Evolutionary conservation across 2,888 invertebrate genomes (phyloP), one percentile per base, ranked within the genome.

Genomic region (Strigamia crassipes): DNA sequence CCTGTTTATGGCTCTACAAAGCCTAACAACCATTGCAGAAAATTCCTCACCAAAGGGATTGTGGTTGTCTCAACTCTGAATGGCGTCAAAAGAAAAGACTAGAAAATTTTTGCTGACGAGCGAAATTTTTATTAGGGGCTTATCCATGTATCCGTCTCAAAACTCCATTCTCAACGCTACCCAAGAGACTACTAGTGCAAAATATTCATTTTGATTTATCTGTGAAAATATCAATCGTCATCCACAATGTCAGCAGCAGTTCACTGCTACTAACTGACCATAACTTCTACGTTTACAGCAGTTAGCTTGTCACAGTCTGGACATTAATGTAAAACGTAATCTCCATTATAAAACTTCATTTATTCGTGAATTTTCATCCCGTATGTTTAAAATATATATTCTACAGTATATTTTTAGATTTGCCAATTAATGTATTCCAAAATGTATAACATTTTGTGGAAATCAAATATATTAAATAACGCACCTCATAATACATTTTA

Each of bases 31-130:
- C 73, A 31, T 73, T 73, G 73, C 73, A 73, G 2, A 73, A 73
- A 73, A 73, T 73, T 73, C 73, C 73, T 12, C 73, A 73, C 73
- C 73, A 73, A 31, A 73, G 73, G 73, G 73, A 73, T 73, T 73
- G 73, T 73, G 73, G 73, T 73, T 73, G 73, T 73, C 73, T 73
- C 27, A 73, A 73, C 31, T 73, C 31, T 31, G 15, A 73, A 31
- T 73, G 73, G 73, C 73, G 73, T 73, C 73, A 27, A 73, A 73
- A 73, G 73, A 73, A 66, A 66, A 73, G 73, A 31, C 73, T 73
- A 13, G 73, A 73, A 66, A 73, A 73, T 73, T 73, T 31, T 13
- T 73, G 73, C 73, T 73, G 73, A 27, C 73, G 73, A 27, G 27
- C 12, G 15, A 73, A 73, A 73, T 73, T 73, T 73, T 73, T 73